These are phyloP conservation scores for Conops quadrifasciatus DNA, from an alignment of 2,888 invertebrate species.

Conservation along the genomic window DNA sequence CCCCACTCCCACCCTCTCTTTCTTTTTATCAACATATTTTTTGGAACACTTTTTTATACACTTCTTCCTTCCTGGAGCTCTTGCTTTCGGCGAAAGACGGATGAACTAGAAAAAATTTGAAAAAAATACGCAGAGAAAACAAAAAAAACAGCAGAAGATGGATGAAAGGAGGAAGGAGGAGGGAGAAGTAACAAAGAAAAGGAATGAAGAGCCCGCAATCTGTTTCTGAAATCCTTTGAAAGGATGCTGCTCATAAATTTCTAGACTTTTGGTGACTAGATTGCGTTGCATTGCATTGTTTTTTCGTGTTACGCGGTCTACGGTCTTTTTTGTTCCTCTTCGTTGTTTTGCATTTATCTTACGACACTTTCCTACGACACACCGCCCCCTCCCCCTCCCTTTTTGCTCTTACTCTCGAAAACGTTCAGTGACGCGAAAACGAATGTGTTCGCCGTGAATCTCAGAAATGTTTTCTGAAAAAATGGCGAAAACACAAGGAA, in stretches of 20 bases:
- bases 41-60: no score
- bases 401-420: background rate
- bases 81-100: no score
- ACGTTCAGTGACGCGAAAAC: background rate
- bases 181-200: background rate
- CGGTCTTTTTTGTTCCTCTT: conserved; percentile 7
- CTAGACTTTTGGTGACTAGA: conserved; percentile 23
- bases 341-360: background rate
- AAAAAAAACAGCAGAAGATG: background rate
- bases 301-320: no score
- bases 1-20: no score
- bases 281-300: conserved; percentile 15
- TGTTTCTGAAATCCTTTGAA: conserved; percentile 30
- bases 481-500: conserved; percentile 9
- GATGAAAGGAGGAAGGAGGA: background rate
- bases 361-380: background rate
- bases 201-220: conserved; percentile 19
- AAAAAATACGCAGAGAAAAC: no score
- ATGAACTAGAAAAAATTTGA: no score
- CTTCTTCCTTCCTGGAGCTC: background rate
- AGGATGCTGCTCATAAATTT: conserved; percentile 30
- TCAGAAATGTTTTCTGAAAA: conserved; percentile 13
- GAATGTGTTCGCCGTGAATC: conserved; percentile 19
- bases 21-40: no score
- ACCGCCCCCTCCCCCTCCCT: background rate